phyloP scores from a whole-genome alignment of 2,113 vertebrate genomes.

The Cyrtonyx montezumae region DNA sequence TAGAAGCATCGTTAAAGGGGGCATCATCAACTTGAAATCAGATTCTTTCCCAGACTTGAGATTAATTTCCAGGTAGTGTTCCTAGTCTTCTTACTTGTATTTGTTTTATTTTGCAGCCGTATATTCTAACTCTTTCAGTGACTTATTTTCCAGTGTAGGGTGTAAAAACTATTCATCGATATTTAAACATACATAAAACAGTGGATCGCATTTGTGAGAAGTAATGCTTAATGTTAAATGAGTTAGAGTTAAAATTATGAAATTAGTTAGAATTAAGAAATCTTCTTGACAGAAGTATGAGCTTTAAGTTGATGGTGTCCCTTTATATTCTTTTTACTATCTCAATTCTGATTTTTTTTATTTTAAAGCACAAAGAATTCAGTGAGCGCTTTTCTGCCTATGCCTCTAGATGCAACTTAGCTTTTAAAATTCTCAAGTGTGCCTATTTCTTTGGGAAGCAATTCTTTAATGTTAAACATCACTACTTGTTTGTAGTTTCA shows the following conservation, averaged over 20 bases:
- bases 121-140: not conserved
- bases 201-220: not conserved
- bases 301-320: constrained; percentile 66
- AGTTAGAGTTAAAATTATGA: not conserved
- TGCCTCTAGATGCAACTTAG: constrained; percentile 21
- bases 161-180: not conserved
- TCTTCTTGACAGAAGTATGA: not conserved
- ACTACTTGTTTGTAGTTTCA: constrained; percentile 44
- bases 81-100: not conserved
- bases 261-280: not conserved
- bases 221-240: not conserved
- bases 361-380: constrained; percentile 16
- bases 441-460: constrained; percentile 43
- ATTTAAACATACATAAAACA: not conserved
- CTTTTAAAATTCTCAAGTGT: not conserved
- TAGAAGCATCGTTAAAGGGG: constrained; percentile 34
- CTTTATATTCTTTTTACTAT: constrained; percentile 57
- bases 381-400: constrained; percentile 55
- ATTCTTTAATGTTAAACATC: constrained; percentile 12
- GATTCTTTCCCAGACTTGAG: not conserved
- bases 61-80: not conserved
- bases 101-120: not conserved
- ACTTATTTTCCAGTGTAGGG: not conserved
- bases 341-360: not conserved
- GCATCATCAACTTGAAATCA: constrained; percentile 61